Base-by-base conservation (phyloP, 2,888 invertebrate genomes). In the Mylabris sibirica region DNA sequence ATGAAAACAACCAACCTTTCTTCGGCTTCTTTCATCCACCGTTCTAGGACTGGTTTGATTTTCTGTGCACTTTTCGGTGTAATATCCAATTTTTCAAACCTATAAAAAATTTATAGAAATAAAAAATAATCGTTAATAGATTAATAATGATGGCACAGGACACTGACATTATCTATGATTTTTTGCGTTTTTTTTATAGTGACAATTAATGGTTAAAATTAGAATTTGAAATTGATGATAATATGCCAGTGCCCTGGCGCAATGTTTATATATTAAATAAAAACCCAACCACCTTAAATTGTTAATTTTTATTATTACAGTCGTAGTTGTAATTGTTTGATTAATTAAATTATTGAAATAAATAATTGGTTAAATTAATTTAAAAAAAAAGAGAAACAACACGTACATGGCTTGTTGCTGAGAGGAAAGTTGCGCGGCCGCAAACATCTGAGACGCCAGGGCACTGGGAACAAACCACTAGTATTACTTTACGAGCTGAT, bases 11-110 rank as follows among this genome's bases (percentile, higher is more conserved):
- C 87, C 85, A 86, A 97, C 93, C 97, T 95, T 89, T 97, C 97
- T 89, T 98, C 98, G 65, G 98, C 98, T 87, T 98, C 98, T 86
- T 94, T 94, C 97, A 98, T 98, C 98, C 98, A 98, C 87, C 95
- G 91, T 87, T 98, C 98, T 84, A 98, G 90, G 80, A 98, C 98
- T 78, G 98, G 98, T 87, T 98, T 98, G 85, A 98, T 98, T 90
- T 98, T 98, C 89, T 97, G 97, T 82, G 98, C 98, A 90, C 98
- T 98, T 89, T 98, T 98, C 84, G 98, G 98, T 83, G 98, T 98
- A 83, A 98, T 98, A 89, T 98, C 98, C 88, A 98, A 90, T 89
- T 98, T 98, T 89, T 98, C 98, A 91, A 98, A 98, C 93, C 97
- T 97, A 76, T 49, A 65, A 35, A 35, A 35, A 35, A 12, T 60